These are phyloP conservation scores for Apamea crenata DNA, from an alignment of 2,888 invertebrate genomes.

Conservation along the genomic window DNA sequence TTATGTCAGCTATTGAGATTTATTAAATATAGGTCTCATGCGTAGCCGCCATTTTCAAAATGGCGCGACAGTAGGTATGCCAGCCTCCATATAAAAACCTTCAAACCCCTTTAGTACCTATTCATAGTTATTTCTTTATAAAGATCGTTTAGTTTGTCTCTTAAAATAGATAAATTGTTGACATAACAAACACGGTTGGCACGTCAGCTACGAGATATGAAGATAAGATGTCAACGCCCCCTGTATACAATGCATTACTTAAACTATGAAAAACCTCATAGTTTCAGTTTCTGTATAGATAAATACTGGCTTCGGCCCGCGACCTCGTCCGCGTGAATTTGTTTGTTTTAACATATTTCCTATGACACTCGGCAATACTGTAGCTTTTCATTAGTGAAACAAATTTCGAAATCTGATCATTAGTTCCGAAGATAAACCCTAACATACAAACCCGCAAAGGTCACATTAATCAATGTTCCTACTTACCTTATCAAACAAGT, in stretches of 20 bases:
- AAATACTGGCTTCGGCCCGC: background rate
- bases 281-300: background rate
- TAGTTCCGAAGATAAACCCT: background rate
- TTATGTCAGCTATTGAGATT: too few species aligned
- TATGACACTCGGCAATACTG: background rate
- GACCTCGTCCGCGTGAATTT: background rate
- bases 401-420: background rate
- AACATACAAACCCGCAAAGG: background rate
- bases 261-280: background rate
- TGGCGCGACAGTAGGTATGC: background rate
- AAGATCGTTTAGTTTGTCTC: background rate
- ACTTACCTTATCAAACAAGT: constrained; percentile 4
- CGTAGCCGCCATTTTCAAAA: background rate
- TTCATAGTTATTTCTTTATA: background rate
- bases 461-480: constrained; percentile 20
- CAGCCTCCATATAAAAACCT: background rate
- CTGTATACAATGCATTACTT: background rate
- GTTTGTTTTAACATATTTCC: background rate
- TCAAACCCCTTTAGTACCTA: background rate
- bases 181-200: constrained; percentile 30
- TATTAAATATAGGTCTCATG: too few species aligned
- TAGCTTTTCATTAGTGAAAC: background rate
- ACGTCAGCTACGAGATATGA: constrained; percentile 8
- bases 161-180: constrained; percentile 53
- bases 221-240: constrained; percentile 61